Evolutionary conservation across 2,797 vertebrate species (phyloP).

Genomic region (Anguilla obscura): DNA sequence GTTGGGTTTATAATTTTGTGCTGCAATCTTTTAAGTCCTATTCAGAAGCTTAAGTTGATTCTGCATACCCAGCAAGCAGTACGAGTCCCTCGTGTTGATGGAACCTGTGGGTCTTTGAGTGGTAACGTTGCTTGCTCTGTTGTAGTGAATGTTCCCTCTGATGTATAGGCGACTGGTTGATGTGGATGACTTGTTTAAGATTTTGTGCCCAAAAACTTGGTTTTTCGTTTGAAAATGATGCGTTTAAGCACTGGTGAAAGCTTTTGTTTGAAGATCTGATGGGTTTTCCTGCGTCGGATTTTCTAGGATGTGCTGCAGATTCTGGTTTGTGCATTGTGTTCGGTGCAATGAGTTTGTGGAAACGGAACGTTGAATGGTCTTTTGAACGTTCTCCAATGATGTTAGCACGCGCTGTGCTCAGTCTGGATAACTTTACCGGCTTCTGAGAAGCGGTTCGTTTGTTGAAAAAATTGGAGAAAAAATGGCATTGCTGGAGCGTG

Average conservation of each 20-base stretch:
- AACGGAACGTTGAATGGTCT: background rate
- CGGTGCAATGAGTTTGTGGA: background rate
- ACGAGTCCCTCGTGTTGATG: background rate
- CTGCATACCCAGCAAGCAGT: background rate
- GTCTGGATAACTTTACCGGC: background rate
- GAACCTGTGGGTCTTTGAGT: background rate
- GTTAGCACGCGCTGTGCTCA: background rate
- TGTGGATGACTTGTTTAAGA: background rate
- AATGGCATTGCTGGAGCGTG: background rate
- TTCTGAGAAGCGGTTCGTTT: background rate
- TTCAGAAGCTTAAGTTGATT: background rate
- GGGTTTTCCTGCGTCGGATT: background rate
- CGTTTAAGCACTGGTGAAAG: background rate
- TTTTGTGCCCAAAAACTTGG: background rate
- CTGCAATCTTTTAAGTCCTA: background rate
- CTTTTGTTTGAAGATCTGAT: background rate
- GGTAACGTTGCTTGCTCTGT: background rate
- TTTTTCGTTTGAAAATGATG: background rate
- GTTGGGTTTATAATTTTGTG: background rate
- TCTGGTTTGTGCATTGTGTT: background rate
- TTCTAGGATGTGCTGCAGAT: background rate
- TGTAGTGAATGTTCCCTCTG: background rate
- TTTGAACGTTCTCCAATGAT: background rate
- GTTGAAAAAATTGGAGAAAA: background rate
- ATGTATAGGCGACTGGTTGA: background rate